phyloP scores from a whole-genome alignment of 2,797 vertebrate species.

The Poeciliopsis turneri region DNA sequence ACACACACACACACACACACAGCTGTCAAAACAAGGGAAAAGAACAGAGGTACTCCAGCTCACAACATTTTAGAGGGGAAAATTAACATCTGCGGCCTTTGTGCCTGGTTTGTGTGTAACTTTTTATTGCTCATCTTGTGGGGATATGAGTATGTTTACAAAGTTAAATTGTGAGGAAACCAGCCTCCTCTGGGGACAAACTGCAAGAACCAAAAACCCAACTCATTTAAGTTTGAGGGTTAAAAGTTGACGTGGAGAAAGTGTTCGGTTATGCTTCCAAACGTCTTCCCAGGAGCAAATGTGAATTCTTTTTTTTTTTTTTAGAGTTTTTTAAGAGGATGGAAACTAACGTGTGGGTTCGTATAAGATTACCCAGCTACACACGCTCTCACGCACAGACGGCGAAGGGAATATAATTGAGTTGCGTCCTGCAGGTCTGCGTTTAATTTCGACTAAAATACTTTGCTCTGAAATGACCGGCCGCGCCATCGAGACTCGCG shows the following conservation, averaged over 20 bases:
- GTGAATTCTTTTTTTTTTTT: background rate
- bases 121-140: constrained; percentile 17
- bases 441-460: constrained; percentile 10
- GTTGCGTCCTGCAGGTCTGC: constrained; percentile 14
- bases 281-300: constrained; percentile 10
- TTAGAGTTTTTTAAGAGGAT: constrained; percentile 13
- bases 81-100: constrained; percentile 36
- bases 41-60: constrained; percentile 17
- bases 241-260: constrained; percentile 6
- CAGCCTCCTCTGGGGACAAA: background rate
- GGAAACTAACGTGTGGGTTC: constrained; percentile 15
- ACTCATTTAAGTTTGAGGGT: background rate
- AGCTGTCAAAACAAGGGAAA: constrained; percentile 57
- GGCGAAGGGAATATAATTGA: constrained; percentile 14
- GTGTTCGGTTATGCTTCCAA: constrained; percentile 6
- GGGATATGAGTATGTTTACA: constrained; percentile 15
- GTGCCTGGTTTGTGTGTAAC: constrained; percentile 9
- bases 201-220: background rate
- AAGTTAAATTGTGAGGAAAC: constrained; percentile 11
- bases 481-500: background rate
- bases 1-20: background rate
- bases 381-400: constrained; percentile 15
- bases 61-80: constrained; percentile 12
- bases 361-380: constrained; percentile 19
- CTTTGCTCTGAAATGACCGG: background rate